Evolutionary conservation across 1,140 invertebrate species (phyloP).

Genomic region (Bilobella aurantiaca): DNA sequence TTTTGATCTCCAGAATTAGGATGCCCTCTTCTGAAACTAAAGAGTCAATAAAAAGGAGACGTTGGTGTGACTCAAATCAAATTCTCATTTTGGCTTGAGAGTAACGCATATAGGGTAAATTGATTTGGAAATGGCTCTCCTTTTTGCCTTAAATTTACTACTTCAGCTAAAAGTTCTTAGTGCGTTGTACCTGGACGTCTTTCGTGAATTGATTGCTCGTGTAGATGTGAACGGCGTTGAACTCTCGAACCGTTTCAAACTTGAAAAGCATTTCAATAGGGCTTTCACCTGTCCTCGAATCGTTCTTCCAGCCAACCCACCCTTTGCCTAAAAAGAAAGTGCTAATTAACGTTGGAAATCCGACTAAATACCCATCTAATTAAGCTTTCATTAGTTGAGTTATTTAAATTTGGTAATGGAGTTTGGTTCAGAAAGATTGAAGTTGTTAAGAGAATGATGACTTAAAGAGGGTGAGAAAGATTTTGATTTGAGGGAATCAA

Average conservation of each 20-base stretch:
- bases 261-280: conserved; percentile 70
- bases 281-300: conserved; percentile 47
- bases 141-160: too few species aligned
- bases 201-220: conserved; percentile 70
- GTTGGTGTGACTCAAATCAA: not conserved
- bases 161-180: not conserved
- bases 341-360: too few species aligned
- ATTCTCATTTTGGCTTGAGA: too few species aligned
- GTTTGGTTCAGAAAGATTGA: too few species aligned
- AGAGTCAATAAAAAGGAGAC: not conserved
- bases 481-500: too few species aligned
- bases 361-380: too few species aligned
- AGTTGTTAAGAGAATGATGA: too few species aligned
- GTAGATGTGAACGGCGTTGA: conserved; percentile 69
- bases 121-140: too few species aligned
- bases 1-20: not conserved
- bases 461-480: too few species aligned
- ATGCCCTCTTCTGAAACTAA: not conserved
- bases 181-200: conserved; percentile 65
- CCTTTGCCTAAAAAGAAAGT: conserved; percentile 51
- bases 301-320: conserved; percentile 89
- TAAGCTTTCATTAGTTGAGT: too few species aligned
- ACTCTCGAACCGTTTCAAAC: conserved; percentile 77
- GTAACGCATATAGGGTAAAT: too few species aligned
- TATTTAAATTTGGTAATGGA: too few species aligned